These are phyloP conservation scores for Oryctes rhinoceros DNA, from an alignment of 1,140 invertebrate species.

Conservation along the genomic window DNA sequence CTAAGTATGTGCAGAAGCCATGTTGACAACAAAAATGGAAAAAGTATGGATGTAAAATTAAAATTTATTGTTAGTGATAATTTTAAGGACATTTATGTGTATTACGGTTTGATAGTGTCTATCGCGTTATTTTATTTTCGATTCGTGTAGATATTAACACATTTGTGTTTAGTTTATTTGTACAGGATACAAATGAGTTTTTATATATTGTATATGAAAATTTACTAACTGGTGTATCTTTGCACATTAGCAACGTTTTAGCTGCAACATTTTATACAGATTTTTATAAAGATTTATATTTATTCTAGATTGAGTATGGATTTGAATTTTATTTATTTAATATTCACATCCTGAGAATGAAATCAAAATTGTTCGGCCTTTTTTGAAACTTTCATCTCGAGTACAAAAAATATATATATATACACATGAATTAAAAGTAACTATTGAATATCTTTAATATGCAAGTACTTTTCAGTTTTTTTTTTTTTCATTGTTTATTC, in stretches of 20 bases:
- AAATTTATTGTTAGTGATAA: background rate
- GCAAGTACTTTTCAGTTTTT: too few species aligned
- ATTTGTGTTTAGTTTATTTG: slow-evolving; percentile 20
- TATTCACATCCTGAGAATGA: too few species aligned
- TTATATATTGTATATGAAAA: slow-evolving; percentile 11
- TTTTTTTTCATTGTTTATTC: too few species aligned
- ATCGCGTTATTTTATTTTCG: background rate
- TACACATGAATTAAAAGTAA: too few species aligned
- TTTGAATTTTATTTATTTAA: background rate
- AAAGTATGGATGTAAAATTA: background rate
- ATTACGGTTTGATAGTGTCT: background rate
- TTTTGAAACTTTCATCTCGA: too few species aligned
- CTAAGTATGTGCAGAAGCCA: background rate
- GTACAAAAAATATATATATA: too few species aligned
- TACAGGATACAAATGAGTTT: background rate
- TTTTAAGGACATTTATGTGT: background rate
- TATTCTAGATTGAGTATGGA: slow-evolving; percentile 8
- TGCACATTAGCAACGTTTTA: slow-evolving; percentile 20
- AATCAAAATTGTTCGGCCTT: too few species aligned
- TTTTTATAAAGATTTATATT: slow-evolving; percentile 16
- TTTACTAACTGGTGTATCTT: background rate
- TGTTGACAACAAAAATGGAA: background rate
- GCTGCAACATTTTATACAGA: slow-evolving; percentile 21
- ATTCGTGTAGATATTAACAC: background rate
- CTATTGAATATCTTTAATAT: too few species aligned